A percentile compares a stretch with the other conserved stretches of the same genome.
phyloP scores from a whole-genome alignment of 1,140 invertebrate species.

The Papilio polyxenes region DNA sequence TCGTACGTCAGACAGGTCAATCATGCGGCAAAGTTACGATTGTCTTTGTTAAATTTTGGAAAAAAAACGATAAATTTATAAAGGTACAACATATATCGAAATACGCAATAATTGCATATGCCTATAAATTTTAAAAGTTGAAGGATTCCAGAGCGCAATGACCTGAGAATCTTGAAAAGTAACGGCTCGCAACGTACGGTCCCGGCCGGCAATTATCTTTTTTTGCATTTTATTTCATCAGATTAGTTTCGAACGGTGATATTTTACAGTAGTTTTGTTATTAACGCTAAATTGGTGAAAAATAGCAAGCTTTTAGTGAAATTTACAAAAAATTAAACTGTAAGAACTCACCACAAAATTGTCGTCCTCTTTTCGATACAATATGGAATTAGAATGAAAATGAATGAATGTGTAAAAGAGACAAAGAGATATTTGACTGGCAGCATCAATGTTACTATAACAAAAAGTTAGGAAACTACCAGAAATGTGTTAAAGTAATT shows the following conservation, averaged over 20 bases:
- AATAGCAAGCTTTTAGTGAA: not conserved
- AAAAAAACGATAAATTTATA: conserved; percentile 31
- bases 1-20: conserved; percentile 34
- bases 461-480: conserved; percentile 1
- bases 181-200: conserved; percentile 62
- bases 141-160: conserved; percentile 60
- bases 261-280: not conserved
- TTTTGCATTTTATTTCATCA: not conserved
- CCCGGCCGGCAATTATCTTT: conserved; percentile 48
- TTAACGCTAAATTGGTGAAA: not conserved
- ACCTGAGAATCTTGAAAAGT: conserved; percentile 78
- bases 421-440: conserved; percentile 39
- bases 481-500: not conserved
- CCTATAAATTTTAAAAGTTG: conserved; percentile 38
- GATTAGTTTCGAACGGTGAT: not conserved
- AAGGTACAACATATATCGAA: conserved; percentile 44
- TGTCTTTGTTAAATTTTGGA: conserved; percentile 28
- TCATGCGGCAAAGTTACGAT: conserved; percentile 34
- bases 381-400: conserved; percentile 44
- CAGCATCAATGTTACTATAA: conserved; percentile 42
- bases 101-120: conserved; percentile 43
- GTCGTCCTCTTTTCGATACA: conserved; percentile 61
- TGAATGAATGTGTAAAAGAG: conserved; percentile 45
- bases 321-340: conserved; percentile 46
- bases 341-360: conserved; percentile 57